Evolutionary conservation across 2,113 vertebrate genomes (phyloP).

Genomic region (Telmatochromis sp.): DNA sequence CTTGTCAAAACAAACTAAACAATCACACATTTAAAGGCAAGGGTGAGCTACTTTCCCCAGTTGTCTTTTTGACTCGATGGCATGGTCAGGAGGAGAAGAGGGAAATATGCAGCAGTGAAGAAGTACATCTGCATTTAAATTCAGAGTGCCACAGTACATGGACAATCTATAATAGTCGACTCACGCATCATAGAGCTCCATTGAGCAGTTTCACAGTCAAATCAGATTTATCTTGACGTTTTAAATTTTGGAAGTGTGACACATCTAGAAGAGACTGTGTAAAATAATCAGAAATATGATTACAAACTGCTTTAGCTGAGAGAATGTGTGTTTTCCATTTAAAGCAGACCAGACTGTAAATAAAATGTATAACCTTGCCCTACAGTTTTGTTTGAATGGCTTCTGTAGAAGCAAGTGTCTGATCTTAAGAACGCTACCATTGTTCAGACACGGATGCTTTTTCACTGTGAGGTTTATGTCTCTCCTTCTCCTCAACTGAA

Average conservation of each 20-base stretch:
- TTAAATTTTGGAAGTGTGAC: background rate
- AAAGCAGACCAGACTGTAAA: background rate
- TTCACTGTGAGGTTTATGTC: constrained; percentile 4
- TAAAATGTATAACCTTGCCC: background rate
- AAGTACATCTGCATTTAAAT: constrained; percentile 31
- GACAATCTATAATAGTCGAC: constrained; percentile 8
- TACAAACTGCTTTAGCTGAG: background rate
- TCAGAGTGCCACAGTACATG: constrained; percentile 26
- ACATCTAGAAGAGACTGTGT: background rate
- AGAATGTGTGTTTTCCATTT: background rate
- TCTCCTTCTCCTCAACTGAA: background rate
- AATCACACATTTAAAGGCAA: background rate
- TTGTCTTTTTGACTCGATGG: constrained; percentile 20
- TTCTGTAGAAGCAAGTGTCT: background rate
- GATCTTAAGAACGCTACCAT: background rate
- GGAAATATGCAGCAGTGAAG: constrained; percentile 30
- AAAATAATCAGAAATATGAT: background rate
- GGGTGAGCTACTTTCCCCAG: constrained; percentile 1
- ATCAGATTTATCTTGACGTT: background rate
- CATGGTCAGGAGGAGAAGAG: constrained; percentile 22
- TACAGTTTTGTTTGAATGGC: background rate
- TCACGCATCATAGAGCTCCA: constrained; percentile 27
- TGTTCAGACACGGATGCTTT: constrained; percentile 7
- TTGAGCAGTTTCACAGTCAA: constrained; percentile 13
- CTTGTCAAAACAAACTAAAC: background rate